Evolutionary conservation across 2,113 vertebrate genomes (phyloP), one percentile per base, ranked within the genome.

Genomic region (Phainopepla nitens): DNA sequence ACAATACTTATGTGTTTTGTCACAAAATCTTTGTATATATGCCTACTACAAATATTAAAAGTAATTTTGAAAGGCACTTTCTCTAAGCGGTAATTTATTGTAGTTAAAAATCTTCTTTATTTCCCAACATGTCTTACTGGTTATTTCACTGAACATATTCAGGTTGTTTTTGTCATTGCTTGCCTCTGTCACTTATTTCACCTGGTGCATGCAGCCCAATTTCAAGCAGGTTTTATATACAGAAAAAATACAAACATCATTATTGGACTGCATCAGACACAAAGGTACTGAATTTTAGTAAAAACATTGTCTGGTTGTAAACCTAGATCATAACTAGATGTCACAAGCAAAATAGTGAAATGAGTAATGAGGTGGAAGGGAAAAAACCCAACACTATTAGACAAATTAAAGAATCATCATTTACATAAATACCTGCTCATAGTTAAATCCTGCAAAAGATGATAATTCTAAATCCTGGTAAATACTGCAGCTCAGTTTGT

Each of bases 361-460:
- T 39, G n/a, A 88, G 27, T 88, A 93, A 94, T 53, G 54, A 93
- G 64, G 13, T 79, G 44, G 27, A 86, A 89, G 28, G 25, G 10
- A 20, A 49, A 64, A 80, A 73, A 3, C 1, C 7, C 64, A 64
- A n/a, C 10, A 41, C 41, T 90, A 62, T 80, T 82, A 75, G 51
- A 68, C 50, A 94, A 94, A 95, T 93, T 76, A 93, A 94, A 90
- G 64, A 89, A 83, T 68, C 42, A 79, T 87, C 21, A 93, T 95
- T 97, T 94, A 94, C 76, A 91, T 87, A 88, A 97, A 88, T 86
- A 94, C 36, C 84, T 94, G 72, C 76, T 97, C 70, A 49, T 68
- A 73, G 41, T 90, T 84, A 77, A 94, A 84, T 88, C 60, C 39
- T 93, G 62, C 54, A n/a, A 91, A 96, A 95, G 62, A 71, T 65